A percentile compares a stretch with the other conserved stretches of the same genome.
Evolutionary conservation across 2,113 vertebrate species (phyloP).

Genomic region (Anas platyrhynchos): DNA sequence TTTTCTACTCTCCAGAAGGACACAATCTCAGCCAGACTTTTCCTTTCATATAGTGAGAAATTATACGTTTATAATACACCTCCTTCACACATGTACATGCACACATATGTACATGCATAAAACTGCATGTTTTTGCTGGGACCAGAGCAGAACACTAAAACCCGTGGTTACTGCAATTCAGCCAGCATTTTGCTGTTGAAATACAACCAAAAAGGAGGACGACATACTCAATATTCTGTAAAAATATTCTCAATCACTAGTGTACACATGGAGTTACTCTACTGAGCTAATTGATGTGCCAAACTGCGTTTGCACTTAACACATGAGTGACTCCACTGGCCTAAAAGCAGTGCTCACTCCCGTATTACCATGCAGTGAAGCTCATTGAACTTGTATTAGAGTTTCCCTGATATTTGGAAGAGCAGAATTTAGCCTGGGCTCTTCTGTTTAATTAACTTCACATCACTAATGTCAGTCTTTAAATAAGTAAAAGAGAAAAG

Average conservation of each 20-base stretch:
- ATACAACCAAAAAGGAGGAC: neutral
- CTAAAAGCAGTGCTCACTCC: neutral
- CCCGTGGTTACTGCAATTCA: neutral
- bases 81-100: neutral
- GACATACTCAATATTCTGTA: neutral
- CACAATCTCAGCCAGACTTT: neutral
- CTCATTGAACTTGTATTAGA: neutral
- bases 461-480: neutral
- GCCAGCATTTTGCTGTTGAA: neutral
- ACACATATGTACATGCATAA: neutral
- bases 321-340: accelerated
- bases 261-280: neutral
- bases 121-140: neutral
- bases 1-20: neutral
- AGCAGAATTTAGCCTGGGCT: neutral
- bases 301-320: neutral
- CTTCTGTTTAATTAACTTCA: neutral
- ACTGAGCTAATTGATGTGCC: neutral
- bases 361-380: neutral
- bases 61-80: neutral
- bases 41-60: neutral
- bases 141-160: neutral
- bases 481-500: neutral
- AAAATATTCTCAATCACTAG: neutral
- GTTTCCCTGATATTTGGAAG: neutral